Base-by-base conservation (phyloP, 2,888 invertebrate species). In the Auanema freiburgensis region DNA sequence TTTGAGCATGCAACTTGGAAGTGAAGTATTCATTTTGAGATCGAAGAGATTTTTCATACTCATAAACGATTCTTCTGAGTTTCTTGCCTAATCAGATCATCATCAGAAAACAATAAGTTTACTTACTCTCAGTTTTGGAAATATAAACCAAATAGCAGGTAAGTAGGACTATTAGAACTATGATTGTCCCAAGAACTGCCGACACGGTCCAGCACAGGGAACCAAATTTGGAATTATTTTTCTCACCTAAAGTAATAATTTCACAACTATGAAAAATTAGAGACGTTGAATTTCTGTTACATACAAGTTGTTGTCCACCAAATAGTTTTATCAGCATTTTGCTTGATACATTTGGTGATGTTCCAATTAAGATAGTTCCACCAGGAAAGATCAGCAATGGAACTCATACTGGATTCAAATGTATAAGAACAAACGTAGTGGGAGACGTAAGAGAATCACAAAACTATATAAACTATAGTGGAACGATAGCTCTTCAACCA, bases 351-450 rank as follows among this genome's bases (percentile, higher is more conserved):
- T 65, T 69, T 77, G 8, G 79, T 72, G 23, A 78, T 69, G 63
- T 80, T 80, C 80, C 80, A 80, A 25, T 79, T 71, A 50, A 80
- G 56, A 63, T 78, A 79, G 52, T 80, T 77, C 80, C 80, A 80
- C 80, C 80, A 80, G 25, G 77, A 74, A 33, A 79, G 65, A 65
- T 80, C 80, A 55, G 76, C 72, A 42, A 74, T 72, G 18, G 62
- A 62, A 56, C 62, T 62, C 62, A 57, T 18, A 10, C 10, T 46
- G 4, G 10, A 18, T 5, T 33, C 33, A 33, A n/a, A 33, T 33
- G 4, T 5, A 33, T 3, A 33, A 33, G 33, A 33, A 8, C 3
- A 33, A 33, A 33, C 3, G 8, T 33, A 33, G 33, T n/a, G n/a
- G n/a, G n/a, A n/a, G n/a, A n/a, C n/a, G n/a, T n/a, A n/a, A n/a